A percentile compares a stretch with the other conserved stretches of the same genome.
Conservation (phyloP, 2,113 vertebrate genomes). For the Myiozetetes cayanensis region DNA sequence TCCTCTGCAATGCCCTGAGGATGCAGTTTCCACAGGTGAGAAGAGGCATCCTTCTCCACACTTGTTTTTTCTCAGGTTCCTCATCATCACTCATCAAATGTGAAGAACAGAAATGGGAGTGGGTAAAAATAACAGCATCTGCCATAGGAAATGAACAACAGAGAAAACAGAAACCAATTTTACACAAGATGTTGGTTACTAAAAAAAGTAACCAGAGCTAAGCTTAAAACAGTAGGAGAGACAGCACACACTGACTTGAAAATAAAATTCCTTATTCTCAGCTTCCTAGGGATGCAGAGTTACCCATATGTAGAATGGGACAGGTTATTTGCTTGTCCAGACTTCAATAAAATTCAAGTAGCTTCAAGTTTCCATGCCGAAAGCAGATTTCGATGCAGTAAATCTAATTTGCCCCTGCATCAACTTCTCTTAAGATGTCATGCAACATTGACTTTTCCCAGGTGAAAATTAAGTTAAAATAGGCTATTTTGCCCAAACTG, state of each 20-base stretch:
- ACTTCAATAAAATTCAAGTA: not conserved
- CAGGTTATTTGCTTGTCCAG: not conserved
- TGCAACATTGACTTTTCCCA: not conserved
- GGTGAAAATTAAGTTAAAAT: not conserved
- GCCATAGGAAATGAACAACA: not conserved
- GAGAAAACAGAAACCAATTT: not conserved
- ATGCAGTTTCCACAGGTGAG: not conserved
- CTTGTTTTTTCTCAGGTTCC: not conserved
- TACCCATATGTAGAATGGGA: not conserved
- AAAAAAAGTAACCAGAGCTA: not conserved
- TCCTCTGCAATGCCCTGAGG: not conserved
- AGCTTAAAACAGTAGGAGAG: not conserved
- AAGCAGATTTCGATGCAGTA: not conserved
- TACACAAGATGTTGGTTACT: not conserved
- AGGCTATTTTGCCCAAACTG: not conserved
- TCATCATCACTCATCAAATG: not conserved
- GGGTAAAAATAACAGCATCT: not conserved
- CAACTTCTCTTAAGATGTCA: not conserved
- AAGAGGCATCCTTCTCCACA: not conserved
- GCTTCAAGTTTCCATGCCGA: not conserved
- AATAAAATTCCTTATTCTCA: not conserved
- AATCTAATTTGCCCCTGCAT: not conserved
- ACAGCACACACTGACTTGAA: rapidly evolving
- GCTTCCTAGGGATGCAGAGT: not conserved
- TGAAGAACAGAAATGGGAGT: not conserved